These are phyloP conservation scores for Pristionchus arcanus DNA, from an alignment of 2,888 invertebrate species.

Conservation along the genomic window DNA sequence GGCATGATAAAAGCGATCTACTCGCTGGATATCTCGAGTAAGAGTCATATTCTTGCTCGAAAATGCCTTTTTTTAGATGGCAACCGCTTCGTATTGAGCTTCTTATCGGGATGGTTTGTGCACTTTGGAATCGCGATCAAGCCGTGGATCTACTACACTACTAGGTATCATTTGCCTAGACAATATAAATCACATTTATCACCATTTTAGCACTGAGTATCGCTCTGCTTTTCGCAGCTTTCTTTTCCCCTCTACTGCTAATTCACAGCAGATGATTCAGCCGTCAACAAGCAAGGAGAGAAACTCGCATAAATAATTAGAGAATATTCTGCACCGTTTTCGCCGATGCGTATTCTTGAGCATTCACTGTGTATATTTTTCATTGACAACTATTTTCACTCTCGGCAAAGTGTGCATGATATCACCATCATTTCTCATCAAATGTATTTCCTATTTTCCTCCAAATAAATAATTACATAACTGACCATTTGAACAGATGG, in stretches of 20 bases:
- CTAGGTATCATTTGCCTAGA: neutral
- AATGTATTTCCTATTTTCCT: neutral
- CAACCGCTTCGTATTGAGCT: neutral
- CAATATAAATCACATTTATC: too few relatives aligned
- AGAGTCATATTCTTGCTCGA: neutral
- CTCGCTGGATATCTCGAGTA: neutral
- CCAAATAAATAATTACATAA: too few relatives aligned
- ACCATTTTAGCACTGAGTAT: neutral
- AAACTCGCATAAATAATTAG: neutral
- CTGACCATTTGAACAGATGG: conserved; percentile 67
- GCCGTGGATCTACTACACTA: neutral
- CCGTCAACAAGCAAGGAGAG: neutral
- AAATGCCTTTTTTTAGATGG: neutral
- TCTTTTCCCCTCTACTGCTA: neutral
- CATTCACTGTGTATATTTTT: too few relatives aligned
- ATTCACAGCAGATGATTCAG: neutral
- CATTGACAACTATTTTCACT: too few relatives aligned
- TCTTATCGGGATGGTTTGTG: neutral
- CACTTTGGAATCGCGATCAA: conserved; percentile 1
- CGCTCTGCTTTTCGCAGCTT: neutral
- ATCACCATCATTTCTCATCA: too few relatives aligned
- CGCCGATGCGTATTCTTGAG: too few relatives aligned
- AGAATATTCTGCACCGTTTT: too few relatives aligned
- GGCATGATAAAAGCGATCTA: neutral
- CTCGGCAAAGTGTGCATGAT: too few relatives aligned